Base-by-base conservation (phyloP, 2,888 invertebrate genomes). In the Clunio marinus region DNA sequence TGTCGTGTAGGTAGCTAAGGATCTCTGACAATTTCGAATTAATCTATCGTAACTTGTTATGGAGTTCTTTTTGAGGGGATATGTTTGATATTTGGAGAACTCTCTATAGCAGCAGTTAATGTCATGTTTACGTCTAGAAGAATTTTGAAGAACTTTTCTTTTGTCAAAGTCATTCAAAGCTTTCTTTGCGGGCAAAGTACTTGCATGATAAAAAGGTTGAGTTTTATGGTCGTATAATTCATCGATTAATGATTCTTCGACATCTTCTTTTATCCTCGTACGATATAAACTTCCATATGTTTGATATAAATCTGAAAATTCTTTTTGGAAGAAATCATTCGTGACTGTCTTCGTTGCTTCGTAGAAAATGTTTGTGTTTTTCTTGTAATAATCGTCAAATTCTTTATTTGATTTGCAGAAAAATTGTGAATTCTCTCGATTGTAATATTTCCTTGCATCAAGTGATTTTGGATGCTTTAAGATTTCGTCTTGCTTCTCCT, bases 351-450 rank as follows among this genome's bases (percentile, higher is more conserved):
- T 68, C 2, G 57, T 68, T 15, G 68, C 68, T 35, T 68, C 68
- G 13, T 68, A 68, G 37, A 68, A 68, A 15, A 68, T 68, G 25
- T 46, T 32, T 27, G 46, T 68, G 46, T 68, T 68, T 1, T 45
- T 20, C 22, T 68, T 68, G 32, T 68, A 68, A 58, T 68, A 68
- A 32, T 68, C 68, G 32, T 68, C 68, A 41, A 68, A 68, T 25
- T 68, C 68, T n/a, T 68, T 68, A 27, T 68, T 68, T 24, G 58
- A 58, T 37, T 68, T 68, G 17, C 68, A 68, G 37, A 68, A 68
- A 20, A 68, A 68, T 8, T 68, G 51, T 13, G 68, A 68, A 20
- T 68, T 68, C n/a, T 68, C 37, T 58, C 37, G 20, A 25, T 68
- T 68, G 41, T 58, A 68, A 41, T 68, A 68, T 27, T 68, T 57